Percentiles rank a stretch among this genome's conserved stretches.
Conservation (phyloP, 2,888 invertebrate genomes). For the Tiliacea aurago region DNA sequence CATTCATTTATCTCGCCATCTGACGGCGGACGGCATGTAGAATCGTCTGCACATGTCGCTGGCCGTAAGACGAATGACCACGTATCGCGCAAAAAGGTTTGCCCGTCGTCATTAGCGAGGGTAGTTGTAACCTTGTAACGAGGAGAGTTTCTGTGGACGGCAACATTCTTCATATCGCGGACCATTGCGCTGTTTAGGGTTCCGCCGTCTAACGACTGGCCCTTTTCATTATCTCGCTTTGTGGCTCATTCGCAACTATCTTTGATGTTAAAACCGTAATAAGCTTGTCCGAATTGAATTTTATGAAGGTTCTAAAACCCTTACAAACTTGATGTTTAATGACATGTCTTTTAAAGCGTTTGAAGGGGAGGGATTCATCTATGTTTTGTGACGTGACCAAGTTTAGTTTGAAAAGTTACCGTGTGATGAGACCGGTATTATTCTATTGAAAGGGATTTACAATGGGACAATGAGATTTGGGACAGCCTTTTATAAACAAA, state of each 20-base stretch:
- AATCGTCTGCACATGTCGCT: slow-evolving; percentile 82
- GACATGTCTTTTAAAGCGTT: slow-evolving; percentile 71
- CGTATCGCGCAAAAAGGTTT: slow-evolving; percentile 85
- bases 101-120: slow-evolving; percentile 84
- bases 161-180: slow-evolving; percentile 85
- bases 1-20: slow-evolving; percentile 74
- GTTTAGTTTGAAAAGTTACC: slow-evolving; percentile 62
- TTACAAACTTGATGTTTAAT: slow-evolving; percentile 63
- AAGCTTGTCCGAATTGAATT: slow-evolving; percentile 78
- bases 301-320: slow-evolving; percentile 77
- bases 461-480: slow-evolving; percentile 58
- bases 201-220: slow-evolving; percentile 75
- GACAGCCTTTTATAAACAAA: slow-evolving; percentile 53
- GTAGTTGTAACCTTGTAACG: slow-evolving; percentile 76
- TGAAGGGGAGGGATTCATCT: slow-evolving; percentile 67
- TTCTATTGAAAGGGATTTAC: slow-evolving; percentile 51
- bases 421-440: slow-evolving; percentile 60
- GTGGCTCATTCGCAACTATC: slow-evolving; percentile 80
- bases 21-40: slow-evolving; percentile 70
- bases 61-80: slow-evolving; percentile 86
- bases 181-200: slow-evolving; percentile 81
- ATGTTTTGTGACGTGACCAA: slow-evolving; percentile 59
- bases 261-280: slow-evolving; percentile 80
- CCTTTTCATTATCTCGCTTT: slow-evolving; percentile 81
- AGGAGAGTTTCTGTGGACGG: slow-evolving; percentile 80